phyloP scores from a whole-genome alignment of 2,113 vertebrate genomes.

The Galemys pyrenaicus region DNA sequence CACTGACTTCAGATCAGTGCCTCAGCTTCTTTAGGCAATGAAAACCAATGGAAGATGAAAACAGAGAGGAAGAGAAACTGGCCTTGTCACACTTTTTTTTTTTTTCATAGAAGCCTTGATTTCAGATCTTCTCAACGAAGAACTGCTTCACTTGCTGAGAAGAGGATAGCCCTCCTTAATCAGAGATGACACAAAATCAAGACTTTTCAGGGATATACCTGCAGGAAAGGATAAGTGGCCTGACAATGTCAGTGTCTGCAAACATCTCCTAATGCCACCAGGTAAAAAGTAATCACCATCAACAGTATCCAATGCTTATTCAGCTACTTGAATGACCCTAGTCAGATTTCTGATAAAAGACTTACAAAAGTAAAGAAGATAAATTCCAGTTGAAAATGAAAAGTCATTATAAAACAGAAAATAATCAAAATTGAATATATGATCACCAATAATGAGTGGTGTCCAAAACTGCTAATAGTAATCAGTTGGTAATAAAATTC shows the following conservation, averaged over 20 bases:
- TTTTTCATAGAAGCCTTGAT: conserved; percentile 62
- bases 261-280: conserved; percentile 83
- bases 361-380: conserved; percentile 44
- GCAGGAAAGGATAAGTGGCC: conserved; percentile 81
- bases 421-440: neutral
- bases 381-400: neutral
- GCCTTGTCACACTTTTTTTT: conserved; percentile 65
- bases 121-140: conserved; percentile 66
- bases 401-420: neutral
- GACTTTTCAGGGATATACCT: conserved; percentile 83
- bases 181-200: conserved; percentile 86
- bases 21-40: conserved; percentile 42
- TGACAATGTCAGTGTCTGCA: conserved; percentile 85
- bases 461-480: neutral
- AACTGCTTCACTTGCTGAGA: conserved; percentile 61
- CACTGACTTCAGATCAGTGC: neutral
- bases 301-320: conserved; percentile 76
- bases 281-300: conserved; percentile 80
- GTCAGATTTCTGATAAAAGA: conserved; percentile 58
- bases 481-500: neutral
- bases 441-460: neutral
- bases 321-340: conserved; percentile 53
- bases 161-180: conserved; percentile 77
- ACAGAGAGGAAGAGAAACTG: neutral
- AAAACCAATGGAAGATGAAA: conserved; percentile 39